These are phyloP conservation scores for Achroia grisella DNA, from an alignment of 1,140 invertebrate genomes.

Conservation along the genomic window DNA sequence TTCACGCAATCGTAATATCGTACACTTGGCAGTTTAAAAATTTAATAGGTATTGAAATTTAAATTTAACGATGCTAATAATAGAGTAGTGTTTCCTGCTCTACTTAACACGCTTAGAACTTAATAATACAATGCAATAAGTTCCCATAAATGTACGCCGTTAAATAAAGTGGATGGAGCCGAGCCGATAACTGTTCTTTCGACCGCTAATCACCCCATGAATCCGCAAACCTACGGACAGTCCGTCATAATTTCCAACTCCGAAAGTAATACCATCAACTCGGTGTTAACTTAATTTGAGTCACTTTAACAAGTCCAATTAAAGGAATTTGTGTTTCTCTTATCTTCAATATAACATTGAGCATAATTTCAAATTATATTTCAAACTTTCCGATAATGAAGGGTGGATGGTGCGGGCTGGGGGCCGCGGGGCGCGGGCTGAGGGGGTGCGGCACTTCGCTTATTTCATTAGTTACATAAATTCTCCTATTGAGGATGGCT, in stretches of 20 bases:
- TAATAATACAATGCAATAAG: slow-evolving; percentile 34
- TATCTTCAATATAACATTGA: slow-evolving; percentile 74
- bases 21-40: neutral
- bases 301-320: slow-evolving; percentile 74
- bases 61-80: slow-evolving; percentile 1
- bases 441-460: slow-evolving; percentile 54
- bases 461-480: slow-evolving; percentile 74
- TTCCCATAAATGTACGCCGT: slow-evolving; percentile 32
- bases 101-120: slow-evolving; percentile 22
- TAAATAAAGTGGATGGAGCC: slow-evolving; percentile 30
- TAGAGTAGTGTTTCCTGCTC: slow-evolving; percentile 9
- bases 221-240: slow-evolving; percentile 46
- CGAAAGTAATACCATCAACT: slow-evolving; percentile 72
- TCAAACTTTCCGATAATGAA: slow-evolving; percentile 73
- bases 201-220: slow-evolving; percentile 52
- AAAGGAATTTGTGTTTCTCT: slow-evolving; percentile 74
- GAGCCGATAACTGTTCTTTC: slow-evolving; percentile 46
- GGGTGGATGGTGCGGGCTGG: slow-evolving; percentile 53
- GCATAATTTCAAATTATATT: slow-evolving; percentile 74
- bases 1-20: too few relatives aligned
- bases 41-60: neutral
- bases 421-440: slow-evolving; percentile 26
- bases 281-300: slow-evolving; percentile 73
- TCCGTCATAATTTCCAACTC: slow-evolving; percentile 68
- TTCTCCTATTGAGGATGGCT: slow-evolving; percentile 72